These are phyloP conservation scores for Gnathonemus echidnorhynchus DNA, from an alignment of 2,113 vertebrate species.

Conservation along the genomic window DNA sequence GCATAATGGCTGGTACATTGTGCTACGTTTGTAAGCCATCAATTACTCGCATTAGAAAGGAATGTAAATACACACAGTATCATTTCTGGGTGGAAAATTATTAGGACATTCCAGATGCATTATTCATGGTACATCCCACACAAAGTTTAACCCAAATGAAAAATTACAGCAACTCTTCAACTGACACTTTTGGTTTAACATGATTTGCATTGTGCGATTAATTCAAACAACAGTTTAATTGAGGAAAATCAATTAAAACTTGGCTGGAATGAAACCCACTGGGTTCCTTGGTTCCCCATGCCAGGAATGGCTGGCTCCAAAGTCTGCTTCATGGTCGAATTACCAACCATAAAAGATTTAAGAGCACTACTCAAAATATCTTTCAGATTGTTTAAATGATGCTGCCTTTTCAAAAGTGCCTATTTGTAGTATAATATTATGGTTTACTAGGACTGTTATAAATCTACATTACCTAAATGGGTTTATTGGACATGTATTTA, in stretches of 20 bases:
- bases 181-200: neutral
- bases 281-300: neutral
- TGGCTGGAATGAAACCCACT: neutral
- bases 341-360: neutral
- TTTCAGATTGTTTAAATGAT: neutral
- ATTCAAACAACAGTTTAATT: neutral
- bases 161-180: neutral
- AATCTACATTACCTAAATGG: neutral
- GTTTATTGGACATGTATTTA: neutral
- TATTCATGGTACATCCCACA: neutral
- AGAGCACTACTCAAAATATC: neutral
- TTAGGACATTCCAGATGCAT: neutral
- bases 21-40: neutral
- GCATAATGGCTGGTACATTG: neutral
- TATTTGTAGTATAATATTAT: neutral
- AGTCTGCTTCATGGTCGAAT: neutral
- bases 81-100: neutral
- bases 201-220: neutral
- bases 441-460: neutral
- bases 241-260: neutral
- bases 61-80: neutral
- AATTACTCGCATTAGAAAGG: neutral
- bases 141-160: conserved; percentile 1
- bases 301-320: neutral
- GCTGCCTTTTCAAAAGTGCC: neutral